phyloP scores from a whole-genome alignment of 2,888 invertebrate genomes.

The Scaptomyza caliginosa region DNA sequence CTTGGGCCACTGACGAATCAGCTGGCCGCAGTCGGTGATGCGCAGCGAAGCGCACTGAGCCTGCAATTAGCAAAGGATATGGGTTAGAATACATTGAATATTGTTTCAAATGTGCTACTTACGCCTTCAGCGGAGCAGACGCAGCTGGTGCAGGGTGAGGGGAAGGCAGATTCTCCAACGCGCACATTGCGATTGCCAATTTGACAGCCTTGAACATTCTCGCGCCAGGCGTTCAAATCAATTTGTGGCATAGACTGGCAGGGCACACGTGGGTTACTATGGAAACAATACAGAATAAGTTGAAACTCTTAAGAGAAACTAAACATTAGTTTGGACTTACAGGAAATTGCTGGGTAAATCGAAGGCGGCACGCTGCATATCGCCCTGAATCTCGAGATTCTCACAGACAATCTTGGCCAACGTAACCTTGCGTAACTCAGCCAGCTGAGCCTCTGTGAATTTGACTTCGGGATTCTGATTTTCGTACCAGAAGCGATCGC shows the following conservation, averaged over 20 bases:
- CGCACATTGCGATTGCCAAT: slow-evolving; percentile 91
- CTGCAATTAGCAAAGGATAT: slow-evolving; percentile 84
- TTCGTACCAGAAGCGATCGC: slow-evolving; percentile 98
- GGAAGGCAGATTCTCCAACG: slow-evolving; percentile 93
- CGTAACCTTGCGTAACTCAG: slow-evolving; percentile 94
- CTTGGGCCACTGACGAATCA: slow-evolving; percentile 92
- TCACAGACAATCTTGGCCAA: slow-evolving; percentile 94
- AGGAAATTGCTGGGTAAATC: slow-evolving; percentile 95
- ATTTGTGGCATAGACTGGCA: slow-evolving; percentile 92
- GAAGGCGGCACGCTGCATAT: slow-evolving; percentile 95
- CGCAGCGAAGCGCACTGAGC: slow-evolving; percentile 94
- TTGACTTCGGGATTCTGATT: slow-evolving; percentile 91
- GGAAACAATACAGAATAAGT: not conserved
- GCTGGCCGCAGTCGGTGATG: slow-evolving; percentile 93
- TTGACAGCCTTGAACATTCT: slow-evolving; percentile 91
- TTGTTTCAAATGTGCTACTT: slow-evolving; percentile 82
- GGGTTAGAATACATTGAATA: not conserved
- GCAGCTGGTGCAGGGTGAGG: slow-evolving; percentile 95
- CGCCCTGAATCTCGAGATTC: slow-evolving; percentile 92
- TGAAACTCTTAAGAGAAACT: not conserved
- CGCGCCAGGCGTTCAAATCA: slow-evolving; percentile 93
- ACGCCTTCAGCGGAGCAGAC: slow-evolving; percentile 94
- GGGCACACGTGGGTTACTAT: slow-evolving; percentile 92
- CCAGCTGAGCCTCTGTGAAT: slow-evolving; percentile 93
- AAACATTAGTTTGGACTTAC: slow-evolving; percentile 85